phyloP scores from a whole-genome alignment of 2,113 vertebrate genomes.

The Mola mola region DNA sequence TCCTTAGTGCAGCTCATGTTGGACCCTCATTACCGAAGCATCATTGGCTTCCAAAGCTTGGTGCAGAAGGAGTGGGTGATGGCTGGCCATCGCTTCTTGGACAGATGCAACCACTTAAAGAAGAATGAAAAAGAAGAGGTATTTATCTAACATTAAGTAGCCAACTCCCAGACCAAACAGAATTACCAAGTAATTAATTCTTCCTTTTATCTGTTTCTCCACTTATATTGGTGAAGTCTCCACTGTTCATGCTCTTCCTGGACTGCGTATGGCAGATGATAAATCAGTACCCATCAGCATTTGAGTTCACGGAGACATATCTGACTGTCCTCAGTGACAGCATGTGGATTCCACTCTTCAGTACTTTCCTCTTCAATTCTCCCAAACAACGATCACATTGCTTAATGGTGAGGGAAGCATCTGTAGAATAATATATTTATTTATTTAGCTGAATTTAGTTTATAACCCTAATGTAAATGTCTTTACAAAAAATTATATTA shows the following conservation, averaged over 20 bases:
- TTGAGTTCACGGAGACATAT: slow-evolving; percentile 96
- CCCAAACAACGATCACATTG: slow-evolving; percentile 89
- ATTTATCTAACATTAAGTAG: slow-evolving; percentile 18
- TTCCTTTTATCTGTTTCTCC: not conserved
- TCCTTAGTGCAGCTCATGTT: slow-evolving; percentile 95
- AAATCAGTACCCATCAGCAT: slow-evolving; percentile 93
- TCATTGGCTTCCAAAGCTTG: slow-evolving; percentile 94
- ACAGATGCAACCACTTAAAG: slow-evolving; percentile 96
- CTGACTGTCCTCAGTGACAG: slow-evolving; percentile 91
- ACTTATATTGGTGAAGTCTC: slow-evolving; percentile 80
- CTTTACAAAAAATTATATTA: no score
- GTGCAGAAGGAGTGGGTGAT: slow-evolving; percentile 99
- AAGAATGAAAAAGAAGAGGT: slow-evolving; percentile 93
- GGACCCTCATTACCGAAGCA: slow-evolving; percentile 92
- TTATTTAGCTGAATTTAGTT: no score
- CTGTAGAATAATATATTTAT: not conserved
- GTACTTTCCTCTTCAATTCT: slow-evolving; percentile 97
- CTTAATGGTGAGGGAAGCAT: slow-evolving; percentile 84
- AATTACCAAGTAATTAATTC: not conserved
- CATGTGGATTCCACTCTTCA: slow-evolving; percentile 90
- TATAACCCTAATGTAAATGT: no score
- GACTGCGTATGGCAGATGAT: slow-evolving; percentile 97
- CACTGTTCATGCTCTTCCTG: slow-evolving; percentile 94
- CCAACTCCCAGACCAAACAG: not conserved
- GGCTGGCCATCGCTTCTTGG: slow-evolving; percentile 94